These are phyloP conservation scores for Berghia stephanieae DNA, from an alignment of 1,140 invertebrate genomes.

Conservation along the genomic window DNA sequence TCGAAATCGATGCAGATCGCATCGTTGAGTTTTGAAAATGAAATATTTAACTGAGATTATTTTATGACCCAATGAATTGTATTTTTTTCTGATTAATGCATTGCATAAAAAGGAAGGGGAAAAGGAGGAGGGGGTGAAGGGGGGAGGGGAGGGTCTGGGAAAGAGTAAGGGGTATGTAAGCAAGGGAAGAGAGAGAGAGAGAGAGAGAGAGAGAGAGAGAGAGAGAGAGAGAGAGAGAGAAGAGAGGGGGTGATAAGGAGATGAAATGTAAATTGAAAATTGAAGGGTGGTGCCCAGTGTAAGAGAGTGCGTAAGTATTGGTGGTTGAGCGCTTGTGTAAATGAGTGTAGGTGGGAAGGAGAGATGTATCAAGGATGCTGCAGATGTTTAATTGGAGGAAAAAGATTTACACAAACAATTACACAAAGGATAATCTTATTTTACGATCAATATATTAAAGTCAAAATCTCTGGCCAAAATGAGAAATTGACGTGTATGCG, in stretches of 20 bases:
- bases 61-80: neutral
- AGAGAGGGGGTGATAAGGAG: neutral
- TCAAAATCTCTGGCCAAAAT: no score
- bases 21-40: neutral
- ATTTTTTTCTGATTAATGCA: neutral
- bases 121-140: neutral
- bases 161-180: neutral
- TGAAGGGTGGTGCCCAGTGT: no score
- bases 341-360: no score
- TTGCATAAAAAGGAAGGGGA: neutral
- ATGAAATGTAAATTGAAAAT: no score
- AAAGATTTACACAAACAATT: no score
- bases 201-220: slow-evolving; percentile 6
- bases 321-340: no score
- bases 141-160: neutral
- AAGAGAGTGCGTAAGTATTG: no score
- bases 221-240: slow-evolving; percentile 8
- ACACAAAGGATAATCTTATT: no score
- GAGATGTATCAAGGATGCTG: no score
- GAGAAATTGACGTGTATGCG: no score
- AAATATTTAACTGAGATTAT: neutral
- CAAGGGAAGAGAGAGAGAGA: neutral
- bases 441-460: no score
- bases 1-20: neutral
- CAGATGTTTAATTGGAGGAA: no score